Evolutionary conservation across 2,113 vertebrate genomes (phyloP).

Genomic region (Calyptommatus sinebrachiatus): DNA sequence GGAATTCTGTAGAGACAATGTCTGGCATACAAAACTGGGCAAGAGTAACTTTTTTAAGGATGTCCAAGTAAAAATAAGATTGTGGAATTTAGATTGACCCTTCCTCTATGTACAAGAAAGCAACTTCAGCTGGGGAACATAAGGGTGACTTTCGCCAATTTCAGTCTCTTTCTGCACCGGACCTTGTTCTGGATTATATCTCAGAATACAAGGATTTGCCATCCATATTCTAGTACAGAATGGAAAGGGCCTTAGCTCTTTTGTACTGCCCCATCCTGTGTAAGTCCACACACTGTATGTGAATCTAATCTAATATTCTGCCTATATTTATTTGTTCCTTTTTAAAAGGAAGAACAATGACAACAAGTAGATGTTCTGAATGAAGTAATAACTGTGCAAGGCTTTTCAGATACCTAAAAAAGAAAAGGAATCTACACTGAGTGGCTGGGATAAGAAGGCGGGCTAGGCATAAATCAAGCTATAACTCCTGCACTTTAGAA

Average conservation of each 20-base stretch:
- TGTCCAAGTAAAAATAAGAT: no score
- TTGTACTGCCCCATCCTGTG: background rate
- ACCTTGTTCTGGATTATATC: no score
- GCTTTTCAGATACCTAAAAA: background rate
- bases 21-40: no score
- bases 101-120: no score
- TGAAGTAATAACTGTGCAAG: no score
- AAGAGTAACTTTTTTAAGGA: no score
- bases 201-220: no score
- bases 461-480: background rate
- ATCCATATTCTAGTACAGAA: no score
- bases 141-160: background rate
- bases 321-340: background rate
- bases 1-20: no score
- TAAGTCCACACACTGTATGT: background rate
- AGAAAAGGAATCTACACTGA: background rate
- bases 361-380: background rate
- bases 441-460: background rate
- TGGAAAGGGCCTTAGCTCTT: no score
- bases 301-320: no score
- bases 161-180: background rate
- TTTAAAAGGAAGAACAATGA: background rate
- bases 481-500: background rate
- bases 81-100: no score
- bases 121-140: background rate